A percentile compares a stretch with the other conserved stretches of the same genome.
These are phyloP conservation scores for Iphiclides podalirius DNA, from an alignment of 2,888 invertebrate species.

Conservation along the genomic window DNA sequence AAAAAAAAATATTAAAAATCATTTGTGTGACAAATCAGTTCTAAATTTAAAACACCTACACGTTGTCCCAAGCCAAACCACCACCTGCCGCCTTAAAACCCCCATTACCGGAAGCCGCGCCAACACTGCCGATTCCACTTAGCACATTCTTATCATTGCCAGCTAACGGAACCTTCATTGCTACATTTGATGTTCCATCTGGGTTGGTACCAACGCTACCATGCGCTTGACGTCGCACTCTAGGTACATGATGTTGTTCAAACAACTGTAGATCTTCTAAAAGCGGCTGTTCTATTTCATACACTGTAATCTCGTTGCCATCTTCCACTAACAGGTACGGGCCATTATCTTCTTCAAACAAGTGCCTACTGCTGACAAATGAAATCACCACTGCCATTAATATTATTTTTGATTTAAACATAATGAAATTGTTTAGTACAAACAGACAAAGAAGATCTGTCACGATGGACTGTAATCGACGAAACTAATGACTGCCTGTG, in stretches of 20 bases:
- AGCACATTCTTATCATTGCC: conserved; percentile 31
- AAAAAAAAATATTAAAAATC: too few species aligned
- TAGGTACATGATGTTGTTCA: not conserved
- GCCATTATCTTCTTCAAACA: not conserved
- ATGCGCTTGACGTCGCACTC: conserved; percentile 30
- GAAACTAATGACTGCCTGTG: too few species aligned
- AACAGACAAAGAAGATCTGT: too few species aligned
- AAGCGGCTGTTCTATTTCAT: conserved; percentile 16
- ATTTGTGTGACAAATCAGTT: too few species aligned
- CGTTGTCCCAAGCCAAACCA: conserved; percentile 39
- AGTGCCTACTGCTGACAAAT: not conserved
- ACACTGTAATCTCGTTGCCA: not conserved
- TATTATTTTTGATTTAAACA: not conserved
- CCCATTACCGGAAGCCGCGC: conserved; percentile 29
- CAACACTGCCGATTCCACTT: conserved; percentile 32
- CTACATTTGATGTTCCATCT: conserved; percentile 32
- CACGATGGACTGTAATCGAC: too few species aligned
- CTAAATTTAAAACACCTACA: conserved; percentile 35
- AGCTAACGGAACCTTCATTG: conserved; percentile 31
- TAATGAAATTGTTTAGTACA: too few species aligned
- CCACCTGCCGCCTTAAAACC: conserved; percentile 34
- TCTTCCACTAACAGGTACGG: conserved; percentile 1
- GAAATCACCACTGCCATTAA: not conserved
- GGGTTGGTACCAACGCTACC: conserved; percentile 32
- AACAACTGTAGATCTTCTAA: conserved; percentile 33